Conservation (phyloP, 2,797 vertebrate species). For the Phalanger gymnotis region DNA sequence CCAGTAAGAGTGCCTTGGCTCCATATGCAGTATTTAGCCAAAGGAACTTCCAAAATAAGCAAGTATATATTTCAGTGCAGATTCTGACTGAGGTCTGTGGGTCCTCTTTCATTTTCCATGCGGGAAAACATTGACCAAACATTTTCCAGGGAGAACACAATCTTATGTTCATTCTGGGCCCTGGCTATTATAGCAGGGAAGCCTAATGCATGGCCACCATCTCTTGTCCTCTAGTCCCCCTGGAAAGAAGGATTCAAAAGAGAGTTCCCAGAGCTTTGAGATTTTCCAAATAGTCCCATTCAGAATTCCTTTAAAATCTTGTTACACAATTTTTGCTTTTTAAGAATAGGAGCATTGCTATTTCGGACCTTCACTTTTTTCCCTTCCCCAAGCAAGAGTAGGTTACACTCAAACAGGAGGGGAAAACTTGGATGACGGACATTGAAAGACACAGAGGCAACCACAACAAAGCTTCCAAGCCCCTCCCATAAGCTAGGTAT, state of each 20-base stretch:
- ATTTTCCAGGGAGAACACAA: neutral
- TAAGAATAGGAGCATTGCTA: neutral
- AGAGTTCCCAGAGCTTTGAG: neutral
- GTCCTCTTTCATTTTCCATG: neutral
- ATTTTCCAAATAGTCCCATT: neutral
- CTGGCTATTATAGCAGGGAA: neutral
- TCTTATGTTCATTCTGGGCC: rapidly evolving
- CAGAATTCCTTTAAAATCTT: neutral
- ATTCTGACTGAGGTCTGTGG: neutral
- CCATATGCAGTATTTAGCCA: neutral
- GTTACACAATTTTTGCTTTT: neutral
- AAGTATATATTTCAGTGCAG: neutral
- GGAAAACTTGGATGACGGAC: neutral
- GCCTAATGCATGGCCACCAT: neutral
- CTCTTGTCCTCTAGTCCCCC: neutral
- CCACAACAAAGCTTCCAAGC: neutral
- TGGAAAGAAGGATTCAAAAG: neutral
- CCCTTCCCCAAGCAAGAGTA: neutral
- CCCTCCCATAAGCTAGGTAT: neutral
- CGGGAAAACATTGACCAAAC: neutral
- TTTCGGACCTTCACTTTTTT: neutral
- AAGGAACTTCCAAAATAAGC: neutral
- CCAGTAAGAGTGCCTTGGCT: neutral
- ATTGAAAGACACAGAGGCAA: neutral
- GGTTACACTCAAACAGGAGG: neutral